Conservation (phyloP, 2,113 vertebrate species). For the Tupaia chinensis region DNA sequence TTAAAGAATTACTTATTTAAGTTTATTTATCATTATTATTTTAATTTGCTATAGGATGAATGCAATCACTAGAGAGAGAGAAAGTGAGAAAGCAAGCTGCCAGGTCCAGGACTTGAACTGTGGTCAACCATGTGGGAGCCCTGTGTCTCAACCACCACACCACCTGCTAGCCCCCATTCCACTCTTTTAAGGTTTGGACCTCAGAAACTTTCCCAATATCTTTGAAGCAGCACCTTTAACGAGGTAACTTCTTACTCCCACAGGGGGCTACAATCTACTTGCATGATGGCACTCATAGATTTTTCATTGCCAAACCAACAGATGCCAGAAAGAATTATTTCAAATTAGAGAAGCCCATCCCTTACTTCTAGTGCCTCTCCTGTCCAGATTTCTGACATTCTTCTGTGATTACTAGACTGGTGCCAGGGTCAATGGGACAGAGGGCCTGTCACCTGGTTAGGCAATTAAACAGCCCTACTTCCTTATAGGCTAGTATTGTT, state of each 20-base stretch:
- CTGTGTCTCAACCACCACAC: no score
- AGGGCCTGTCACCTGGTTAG: conserved; percentile 55
- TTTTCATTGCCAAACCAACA: conserved; percentile 5
- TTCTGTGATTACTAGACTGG: conserved; percentile 26
- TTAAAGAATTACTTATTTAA: no score
- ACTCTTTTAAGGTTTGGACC: not conserved
- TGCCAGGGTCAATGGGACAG: conserved; percentile 16
- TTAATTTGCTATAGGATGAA: no score
- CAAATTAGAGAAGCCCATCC: not conserved
- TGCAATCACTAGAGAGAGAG: no score
- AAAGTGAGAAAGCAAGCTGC: no score
- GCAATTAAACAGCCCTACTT: not conserved
- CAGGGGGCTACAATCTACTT: not conserved
- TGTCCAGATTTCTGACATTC: conserved; percentile 12
- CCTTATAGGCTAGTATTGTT: conserved; percentile 44
- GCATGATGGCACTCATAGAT: not conserved
- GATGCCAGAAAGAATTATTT: not conserved
- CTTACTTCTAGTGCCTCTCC: not conserved
- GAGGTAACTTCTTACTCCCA: not conserved
- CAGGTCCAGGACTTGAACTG: no score
- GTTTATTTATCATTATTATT: no score
- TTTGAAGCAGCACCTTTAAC: not conserved
- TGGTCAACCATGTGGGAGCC: no score
- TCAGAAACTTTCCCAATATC: not conserved
- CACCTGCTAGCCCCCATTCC: not conserved